A percentile compares a stretch with the other conserved stretches of the same genome.
phyloP scores from a whole-genome alignment of 2,888 invertebrate species.

The Sycophila texana region DNA sequence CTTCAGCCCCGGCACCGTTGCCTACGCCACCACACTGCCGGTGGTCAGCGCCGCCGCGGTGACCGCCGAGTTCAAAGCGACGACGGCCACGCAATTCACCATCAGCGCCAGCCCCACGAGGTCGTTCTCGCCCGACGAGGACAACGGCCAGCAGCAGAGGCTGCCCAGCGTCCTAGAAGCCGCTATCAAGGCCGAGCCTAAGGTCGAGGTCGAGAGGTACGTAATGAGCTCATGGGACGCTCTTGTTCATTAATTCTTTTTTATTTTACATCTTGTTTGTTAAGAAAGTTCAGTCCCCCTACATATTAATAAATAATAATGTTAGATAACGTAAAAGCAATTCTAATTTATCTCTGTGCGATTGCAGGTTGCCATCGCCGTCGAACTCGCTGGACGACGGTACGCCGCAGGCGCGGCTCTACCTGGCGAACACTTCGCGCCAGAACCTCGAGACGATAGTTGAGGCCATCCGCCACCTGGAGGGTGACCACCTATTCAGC shows the following conservation, averaged over 20 bases:
- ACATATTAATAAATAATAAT: no score
- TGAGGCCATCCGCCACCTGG: slow-evolving; percentile 97
- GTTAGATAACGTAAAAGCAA: not conserved
- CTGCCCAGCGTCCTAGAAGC: slow-evolving; percentile 87
- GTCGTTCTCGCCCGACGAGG: slow-evolving; percentile 68
- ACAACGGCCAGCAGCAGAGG: slow-evolving; percentile 69
- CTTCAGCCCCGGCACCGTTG: slow-evolving; percentile 46
- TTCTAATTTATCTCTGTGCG: not conserved
- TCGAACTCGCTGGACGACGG: slow-evolving; percentile 76
- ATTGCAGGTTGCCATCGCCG: slow-evolving; percentile 79
- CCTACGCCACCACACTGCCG: slow-evolving; percentile 63
- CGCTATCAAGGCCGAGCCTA: slow-evolving; percentile 91
- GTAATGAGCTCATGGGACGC: no score
- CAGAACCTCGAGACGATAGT: slow-evolving; percentile 98
- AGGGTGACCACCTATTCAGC: slow-evolving; percentile 95
- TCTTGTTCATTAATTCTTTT: no score
- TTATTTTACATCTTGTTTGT: not conserved
- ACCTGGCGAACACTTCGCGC: slow-evolving; percentile 86
- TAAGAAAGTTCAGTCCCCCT: not conserved
- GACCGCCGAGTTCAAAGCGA: slow-evolving; percentile 66
- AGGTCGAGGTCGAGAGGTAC: slow-evolving; percentile 82
- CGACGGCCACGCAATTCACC: slow-evolving; percentile 63
- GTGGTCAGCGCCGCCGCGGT: slow-evolving; percentile 50
- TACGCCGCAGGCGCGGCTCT: slow-evolving; percentile 77
- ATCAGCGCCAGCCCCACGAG: slow-evolving; percentile 68